Evolutionary conservation across 2,888 invertebrate genomes (phyloP), one percentile per base, ranked within the genome.

Genomic region (Hypsopygia costalis): DNA sequence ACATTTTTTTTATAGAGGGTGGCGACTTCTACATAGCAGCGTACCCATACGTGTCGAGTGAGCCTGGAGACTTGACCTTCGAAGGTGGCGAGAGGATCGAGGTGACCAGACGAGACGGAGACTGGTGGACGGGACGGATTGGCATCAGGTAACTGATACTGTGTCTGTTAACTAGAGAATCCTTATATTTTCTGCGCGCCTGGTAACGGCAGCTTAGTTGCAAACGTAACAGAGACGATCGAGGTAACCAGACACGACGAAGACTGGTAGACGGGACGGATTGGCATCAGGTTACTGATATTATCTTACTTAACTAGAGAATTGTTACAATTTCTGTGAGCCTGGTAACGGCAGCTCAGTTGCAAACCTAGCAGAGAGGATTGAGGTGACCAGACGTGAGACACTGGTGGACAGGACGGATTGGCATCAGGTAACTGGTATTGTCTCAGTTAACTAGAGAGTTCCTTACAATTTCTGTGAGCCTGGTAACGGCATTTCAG

Each of bases 331-430:
- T n/a, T n/a, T n/a, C n/a, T n/a, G 91, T 4, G 99, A 99, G 78
- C 90, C 94, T 0, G 98, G 98, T 0, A 99, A 99, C 89, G n/a
- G n/a, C n/a, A n/a, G n/a, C 89, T 99, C 44, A 93, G 91, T 43
- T 98, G 98, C 80, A 94, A 94, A 53, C 93, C 92, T 0, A 94
- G 98, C 0, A n/a, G 98, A 98, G 77, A 89, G 94, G 57, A 94
- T 99, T 43, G 91, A 93, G 55, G 98, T 99, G 1, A 91, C 93
- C 28, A 94, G 97, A 49, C 93, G 95, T 48, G 98, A 98, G 98
- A 0, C 98, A 99, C 71, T 99, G 99, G 99, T 99, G 99, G 99
- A 98, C 98, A 3, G 99, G 99, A 20, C 92, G 93, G 51, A 92
- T 97, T 53, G 96, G 94, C 90, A 93, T 58, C 78, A 78, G 79